Conservation (phyloP, 53 echinoderm and acorn worm species). For the Echinarachnius parma region DNA sequence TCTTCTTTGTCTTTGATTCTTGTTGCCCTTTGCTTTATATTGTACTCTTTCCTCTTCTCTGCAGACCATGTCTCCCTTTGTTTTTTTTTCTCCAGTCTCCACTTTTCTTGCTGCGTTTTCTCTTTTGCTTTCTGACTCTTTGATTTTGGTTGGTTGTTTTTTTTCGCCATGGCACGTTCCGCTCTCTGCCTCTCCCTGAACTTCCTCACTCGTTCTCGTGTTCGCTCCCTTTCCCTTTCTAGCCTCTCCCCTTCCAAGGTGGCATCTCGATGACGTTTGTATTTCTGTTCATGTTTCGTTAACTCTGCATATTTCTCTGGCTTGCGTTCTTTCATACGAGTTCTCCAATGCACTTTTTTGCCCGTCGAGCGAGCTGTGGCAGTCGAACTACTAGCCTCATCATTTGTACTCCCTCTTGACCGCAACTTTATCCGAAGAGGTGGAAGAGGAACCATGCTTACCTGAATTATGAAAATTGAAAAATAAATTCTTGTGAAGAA, state of each 20-base stretch:
- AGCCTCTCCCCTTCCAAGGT: neutral
- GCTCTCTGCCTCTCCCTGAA: slow-evolving; percentile 2
- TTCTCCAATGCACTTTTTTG: slow-evolving; percentile 11
- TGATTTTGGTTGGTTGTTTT: neutral
- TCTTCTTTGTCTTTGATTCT: slow-evolving; percentile 3
- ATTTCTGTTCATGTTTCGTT: neutral
- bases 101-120: slow-evolving; percentile 1
- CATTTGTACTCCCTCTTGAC: no score
- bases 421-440: no score
- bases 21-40: slow-evolving; percentile 11
- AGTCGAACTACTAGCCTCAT: no score
- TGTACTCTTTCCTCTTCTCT: slow-evolving; percentile 13
- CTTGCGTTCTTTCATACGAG: neutral
- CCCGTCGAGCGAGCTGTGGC: no score
- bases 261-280: slow-evolving; percentile 3
- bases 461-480: no score
- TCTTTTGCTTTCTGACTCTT: neutral
- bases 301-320: slow-evolving; percentile 3
- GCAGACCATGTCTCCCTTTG: slow-evolving; percentile 1
- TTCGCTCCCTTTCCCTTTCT: neutral
- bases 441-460: no score
- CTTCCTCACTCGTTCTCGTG: slow-evolving; percentile 3
- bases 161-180: neutral
- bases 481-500: no score
- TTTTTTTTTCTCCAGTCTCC: neutral